Evolutionary conservation across 2,113 vertebrate species (phyloP).

Genomic region (Madoqua kirkii): DNA sequence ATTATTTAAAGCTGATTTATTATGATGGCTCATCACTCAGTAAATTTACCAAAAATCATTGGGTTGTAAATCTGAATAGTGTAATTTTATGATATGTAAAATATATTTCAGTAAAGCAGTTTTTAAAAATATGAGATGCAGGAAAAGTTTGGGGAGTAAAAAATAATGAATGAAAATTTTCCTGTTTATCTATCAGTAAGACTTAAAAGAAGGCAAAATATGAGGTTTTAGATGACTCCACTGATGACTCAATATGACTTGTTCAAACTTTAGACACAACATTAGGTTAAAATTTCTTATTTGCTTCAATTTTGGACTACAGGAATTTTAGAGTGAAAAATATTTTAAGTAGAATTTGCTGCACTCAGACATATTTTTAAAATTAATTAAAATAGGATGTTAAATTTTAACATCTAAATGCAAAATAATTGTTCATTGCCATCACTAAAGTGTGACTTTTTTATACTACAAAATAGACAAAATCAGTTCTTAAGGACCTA

Average conservation of each 20-base stretch:
- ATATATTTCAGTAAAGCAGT: neutral
- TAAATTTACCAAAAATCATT: neutral
- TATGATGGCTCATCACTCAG: neutral
- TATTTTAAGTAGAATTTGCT: neutral
- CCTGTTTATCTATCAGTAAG: neutral
- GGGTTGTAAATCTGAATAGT: neutral
- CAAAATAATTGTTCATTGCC: neutral
- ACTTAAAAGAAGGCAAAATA: neutral
- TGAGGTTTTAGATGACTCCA: neutral
- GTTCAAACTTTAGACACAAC: neutral
- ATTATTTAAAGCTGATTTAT: neutral
- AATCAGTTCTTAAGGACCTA: neutral
- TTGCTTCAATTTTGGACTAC: neutral
- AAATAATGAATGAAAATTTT: neutral
- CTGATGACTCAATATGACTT: neutral
- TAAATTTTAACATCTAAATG: neutral
- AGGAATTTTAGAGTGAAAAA: neutral
- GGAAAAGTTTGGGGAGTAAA: neutral
- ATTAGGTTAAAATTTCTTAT: neutral
- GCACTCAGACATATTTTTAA: neutral
- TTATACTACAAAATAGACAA: neutral
- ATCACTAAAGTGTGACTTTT: neutral
- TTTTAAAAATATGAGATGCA: neutral
- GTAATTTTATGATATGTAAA: neutral
- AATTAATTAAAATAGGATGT: neutral